phyloP scores from a whole-genome alignment of 2,888 invertebrate genomes.

The Amblyjoppa proteus region DNA sequence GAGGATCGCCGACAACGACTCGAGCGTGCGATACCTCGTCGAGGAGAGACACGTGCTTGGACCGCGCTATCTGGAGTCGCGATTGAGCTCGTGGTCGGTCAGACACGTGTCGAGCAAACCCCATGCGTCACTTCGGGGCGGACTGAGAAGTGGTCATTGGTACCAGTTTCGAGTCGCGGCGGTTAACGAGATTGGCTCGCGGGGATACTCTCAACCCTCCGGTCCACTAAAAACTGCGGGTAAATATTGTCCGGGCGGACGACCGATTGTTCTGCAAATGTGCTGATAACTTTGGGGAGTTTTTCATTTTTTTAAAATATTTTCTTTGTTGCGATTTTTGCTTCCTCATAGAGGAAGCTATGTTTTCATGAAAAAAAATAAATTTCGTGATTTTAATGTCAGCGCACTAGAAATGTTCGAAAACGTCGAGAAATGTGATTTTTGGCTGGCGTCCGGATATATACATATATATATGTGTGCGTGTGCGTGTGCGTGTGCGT shows the following conservation, averaged over 20 bases:
- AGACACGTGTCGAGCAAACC: slow-evolving; percentile 85
- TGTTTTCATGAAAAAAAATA: no score
- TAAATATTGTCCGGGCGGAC: slow-evolving; percentile 25
- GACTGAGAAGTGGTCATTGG: slow-evolving; percentile 90
- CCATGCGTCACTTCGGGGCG: slow-evolving; percentile 86
- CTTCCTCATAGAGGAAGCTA: no score
- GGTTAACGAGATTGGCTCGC: slow-evolving; percentile 90
- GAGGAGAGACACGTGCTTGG: slow-evolving; percentile 91
- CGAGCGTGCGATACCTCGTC: slow-evolving; percentile 87
- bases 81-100: slow-evolving; percentile 89
- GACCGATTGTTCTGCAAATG: background rate
- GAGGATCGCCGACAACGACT: slow-evolving; percentile 25
- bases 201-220: slow-evolving; percentile 89
- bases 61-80: slow-evolving; percentile 88
- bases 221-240: slow-evolving; percentile 86
- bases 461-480: no score
- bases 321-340: no score
- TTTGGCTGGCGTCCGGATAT: no score
- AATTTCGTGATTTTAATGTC: no score
- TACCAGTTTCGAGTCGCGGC: slow-evolving; percentile 93
- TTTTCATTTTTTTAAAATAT: background rate
- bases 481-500: no score
- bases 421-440: no score
- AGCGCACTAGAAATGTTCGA: no score
- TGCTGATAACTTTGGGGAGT: background rate